phyloP scores from a whole-genome alignment of 2,113 vertebrate genomes.

The Noturus placidus region DNA sequence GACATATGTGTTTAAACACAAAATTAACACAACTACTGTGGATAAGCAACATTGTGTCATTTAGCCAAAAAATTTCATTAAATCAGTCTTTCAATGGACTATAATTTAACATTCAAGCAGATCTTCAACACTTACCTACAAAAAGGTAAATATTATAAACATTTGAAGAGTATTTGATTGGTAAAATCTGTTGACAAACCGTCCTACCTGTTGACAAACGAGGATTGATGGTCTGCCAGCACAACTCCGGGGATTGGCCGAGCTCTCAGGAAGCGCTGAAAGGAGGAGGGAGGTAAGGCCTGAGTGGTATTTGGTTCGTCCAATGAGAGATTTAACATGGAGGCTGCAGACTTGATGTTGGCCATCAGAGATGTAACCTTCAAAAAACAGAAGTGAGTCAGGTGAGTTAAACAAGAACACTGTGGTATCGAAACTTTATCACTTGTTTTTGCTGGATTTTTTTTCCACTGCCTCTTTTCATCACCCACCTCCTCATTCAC shows the following conservation, averaged over 20 bases:
- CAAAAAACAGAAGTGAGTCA: neutral
- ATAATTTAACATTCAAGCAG: neutral
- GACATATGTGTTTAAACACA: no score
- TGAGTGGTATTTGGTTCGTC: conserved; percentile 64
- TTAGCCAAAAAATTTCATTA: neutral
- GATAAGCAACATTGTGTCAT: neutral
- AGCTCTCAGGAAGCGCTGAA: conserved; percentile 87
- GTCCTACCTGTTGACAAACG: conserved; percentile 79
- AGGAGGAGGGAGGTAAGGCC: conserved; percentile 87
- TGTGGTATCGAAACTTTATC: neutral
- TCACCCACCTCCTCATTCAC: conserved; percentile 73
- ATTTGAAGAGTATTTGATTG: neutral
- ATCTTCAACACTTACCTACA: neutral
- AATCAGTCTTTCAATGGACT: neutral
- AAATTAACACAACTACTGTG: neutral
- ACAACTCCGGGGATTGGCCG: conserved; percentile 82
- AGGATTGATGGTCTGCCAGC: conserved; percentile 76
- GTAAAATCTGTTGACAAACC: neutral
- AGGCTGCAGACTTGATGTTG: conserved; percentile 56
- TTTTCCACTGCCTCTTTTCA: neutral
- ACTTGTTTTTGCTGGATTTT: neutral
- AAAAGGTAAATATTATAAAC: neutral
- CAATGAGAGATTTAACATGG: conserved; percentile 56
- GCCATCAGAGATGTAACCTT: conserved; percentile 75
- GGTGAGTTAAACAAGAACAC: neutral